phyloP scores from a whole-genome alignment of 2,888 invertebrate species.

The Teinopalpus imperialis region DNA sequence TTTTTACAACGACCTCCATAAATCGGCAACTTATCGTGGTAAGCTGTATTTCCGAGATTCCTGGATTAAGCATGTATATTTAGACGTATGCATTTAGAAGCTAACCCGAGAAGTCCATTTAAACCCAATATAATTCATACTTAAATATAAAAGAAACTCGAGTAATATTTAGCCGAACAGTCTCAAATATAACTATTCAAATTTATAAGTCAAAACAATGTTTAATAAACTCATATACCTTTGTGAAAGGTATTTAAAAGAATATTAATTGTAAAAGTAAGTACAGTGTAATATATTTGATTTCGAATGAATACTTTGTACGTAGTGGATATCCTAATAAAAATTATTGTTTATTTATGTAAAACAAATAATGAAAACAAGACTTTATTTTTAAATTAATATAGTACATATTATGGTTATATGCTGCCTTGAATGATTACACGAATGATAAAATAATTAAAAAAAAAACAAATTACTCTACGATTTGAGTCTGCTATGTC shows the following conservation, averaged over 20 bases:
- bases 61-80: background rate
- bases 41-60: too few relatives aligned
- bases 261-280: background rate
- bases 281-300: constrained; percentile 12
- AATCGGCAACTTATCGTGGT: too few relatives aligned
- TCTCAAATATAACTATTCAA: constrained; percentile 26
- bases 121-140: too few relatives aligned
- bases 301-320: background rate
- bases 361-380: too few relatives aligned
- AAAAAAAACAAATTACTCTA: constrained; percentile 27
- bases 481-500: constrained; percentile 25
- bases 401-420: constrained; percentile 1
- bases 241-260: constrained; percentile 4
- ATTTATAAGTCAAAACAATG: constrained; percentile 15
- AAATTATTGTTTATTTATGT: too few relatives aligned
- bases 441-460: constrained; percentile 28
- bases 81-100: too few relatives aligned
- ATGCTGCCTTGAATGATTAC: constrained; percentile 4
- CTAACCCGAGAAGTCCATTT: too few relatives aligned
- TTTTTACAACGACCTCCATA: too few relatives aligned
- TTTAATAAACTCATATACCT: constrained; percentile 2
- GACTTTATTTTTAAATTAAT: too few relatives aligned
- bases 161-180: constrained; percentile 23
- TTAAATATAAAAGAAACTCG: constrained; percentile 4
- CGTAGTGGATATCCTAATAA: too few relatives aligned